phyloP scores from a whole-genome alignment of 2,888 invertebrate genomes.

The Ophion slaviceki region DNA sequence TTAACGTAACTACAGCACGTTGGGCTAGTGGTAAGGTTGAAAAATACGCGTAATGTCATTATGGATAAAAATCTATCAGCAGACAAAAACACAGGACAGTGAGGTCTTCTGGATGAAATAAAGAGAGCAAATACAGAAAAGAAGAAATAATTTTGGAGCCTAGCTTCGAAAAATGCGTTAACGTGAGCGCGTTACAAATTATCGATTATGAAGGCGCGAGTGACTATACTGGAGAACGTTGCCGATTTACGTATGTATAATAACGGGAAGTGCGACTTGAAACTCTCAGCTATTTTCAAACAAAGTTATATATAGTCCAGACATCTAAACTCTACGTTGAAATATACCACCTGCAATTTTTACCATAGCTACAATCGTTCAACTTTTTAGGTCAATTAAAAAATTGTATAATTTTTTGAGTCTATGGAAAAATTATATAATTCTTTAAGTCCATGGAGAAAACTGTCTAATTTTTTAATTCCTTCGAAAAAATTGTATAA shows the following conservation, averaged over 20 bases:
- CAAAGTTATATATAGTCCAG: slow-evolving; percentile 62
- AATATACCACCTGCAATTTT: slow-evolving; percentile 41
- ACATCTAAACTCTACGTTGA: slow-evolving; percentile 54
- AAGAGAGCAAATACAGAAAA: neutral
- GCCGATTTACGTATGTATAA: slow-evolving; percentile 51
- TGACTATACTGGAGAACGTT: slow-evolving; percentile 35
- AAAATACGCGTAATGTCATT: neutral
- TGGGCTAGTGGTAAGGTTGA: neutral
- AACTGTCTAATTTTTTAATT: neutral
- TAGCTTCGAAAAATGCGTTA: slow-evolving; percentile 5
- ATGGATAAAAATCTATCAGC: neutral
- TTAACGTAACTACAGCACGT: neutral
- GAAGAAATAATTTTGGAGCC: neutral
- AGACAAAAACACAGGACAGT: neutral
- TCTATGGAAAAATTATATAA: neutral
- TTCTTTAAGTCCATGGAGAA: neutral
- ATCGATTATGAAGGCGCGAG: slow-evolving; percentile 45
- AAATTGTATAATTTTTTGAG: neutral
- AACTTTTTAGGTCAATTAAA: neutral
- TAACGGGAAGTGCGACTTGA: slow-evolving; percentile 44
- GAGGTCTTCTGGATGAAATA: neutral
- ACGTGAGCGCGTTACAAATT: slow-evolving; percentile 34
- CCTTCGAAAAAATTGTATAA: neutral
- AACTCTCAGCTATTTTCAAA: slow-evolving; percentile 45
- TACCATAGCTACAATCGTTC: neutral